Evolutionary conservation across 2,888 invertebrate species (phyloP).

Genomic region (Prosopocoilus inquinatus): DNA sequence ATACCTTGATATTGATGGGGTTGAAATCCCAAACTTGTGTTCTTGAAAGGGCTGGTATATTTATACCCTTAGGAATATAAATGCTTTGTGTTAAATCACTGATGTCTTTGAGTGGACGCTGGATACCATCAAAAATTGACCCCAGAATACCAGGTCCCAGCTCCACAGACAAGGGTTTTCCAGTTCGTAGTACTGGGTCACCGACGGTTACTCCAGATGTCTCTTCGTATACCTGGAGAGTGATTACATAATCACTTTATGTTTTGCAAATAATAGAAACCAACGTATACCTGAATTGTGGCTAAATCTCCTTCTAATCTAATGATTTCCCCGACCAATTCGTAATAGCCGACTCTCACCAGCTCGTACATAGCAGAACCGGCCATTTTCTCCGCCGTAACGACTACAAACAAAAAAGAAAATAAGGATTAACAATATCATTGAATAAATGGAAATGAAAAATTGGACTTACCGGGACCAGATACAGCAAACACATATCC

Average conservation of each 20-base stretch:
- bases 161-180: slow-evolving; percentile 98
- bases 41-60: slow-evolving; percentile 86
- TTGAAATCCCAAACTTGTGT: slow-evolving; percentile 88
- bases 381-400: slow-evolving; percentile 98
- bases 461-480: slow-evolving; percentile 77
- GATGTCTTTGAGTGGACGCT: slow-evolving; percentile 97
- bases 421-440: neutral
- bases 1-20: slow-evolving; percentile 76
- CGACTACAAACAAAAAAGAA: slow-evolving; percentile 65
- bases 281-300: slow-evolving; percentile 75
- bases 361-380: slow-evolving; percentile 99
- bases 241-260: neutral
- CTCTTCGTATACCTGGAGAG: slow-evolving; percentile 83
- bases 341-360: slow-evolving; percentile 97
- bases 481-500: slow-evolving; percentile 98
- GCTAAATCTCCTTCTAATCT: slow-evolving; percentile 99
- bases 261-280: neutral
- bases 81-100: slow-evolving; percentile 91
- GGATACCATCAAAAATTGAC: slow-evolving; percentile 99
- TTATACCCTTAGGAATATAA: slow-evolving; percentile 99
- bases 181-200: slow-evolving; percentile 97
- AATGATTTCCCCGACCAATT: slow-evolving; percentile 99
- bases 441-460: neutral
- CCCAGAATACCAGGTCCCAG: slow-evolving; percentile 98
- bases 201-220: slow-evolving; percentile 99